phyloP scores from a whole-genome alignment of 2,888 invertebrate genomes.

The Morpho deidamia region DNA sequence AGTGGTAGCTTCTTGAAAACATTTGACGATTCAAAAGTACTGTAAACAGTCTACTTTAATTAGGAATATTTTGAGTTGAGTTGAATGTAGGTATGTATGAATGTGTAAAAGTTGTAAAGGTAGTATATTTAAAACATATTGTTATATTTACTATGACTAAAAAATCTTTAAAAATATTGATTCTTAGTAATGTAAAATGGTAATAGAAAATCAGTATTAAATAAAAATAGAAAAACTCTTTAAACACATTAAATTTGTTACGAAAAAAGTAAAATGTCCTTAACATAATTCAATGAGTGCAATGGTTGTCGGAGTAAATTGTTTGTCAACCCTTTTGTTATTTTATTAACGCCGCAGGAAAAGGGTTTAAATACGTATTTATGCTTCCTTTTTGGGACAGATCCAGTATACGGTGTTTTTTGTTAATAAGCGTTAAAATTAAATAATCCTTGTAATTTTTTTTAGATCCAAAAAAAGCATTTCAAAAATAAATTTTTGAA shows the following conservation, averaged over 20 bases:
- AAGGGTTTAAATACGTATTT: constrained; percentile 1
- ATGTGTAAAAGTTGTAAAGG: no score
- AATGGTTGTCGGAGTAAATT: constrained; percentile 1
- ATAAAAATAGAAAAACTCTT: not conserved
- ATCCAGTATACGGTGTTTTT: not conserved
- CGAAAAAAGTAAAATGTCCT: not conserved
- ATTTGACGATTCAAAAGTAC: no score
- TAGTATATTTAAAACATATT: no score
- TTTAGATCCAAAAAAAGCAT: no score
- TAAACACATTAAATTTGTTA: not conserved
- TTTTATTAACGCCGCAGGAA: not conserved
- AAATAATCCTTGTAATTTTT: no score
- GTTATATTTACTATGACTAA: no score
- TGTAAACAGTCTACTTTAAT: no score
- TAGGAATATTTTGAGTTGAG: no score
- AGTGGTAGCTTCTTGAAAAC: no score
- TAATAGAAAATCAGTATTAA: not conserved
- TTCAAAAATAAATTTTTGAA: no score
- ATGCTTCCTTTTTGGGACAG: constrained; percentile 2
- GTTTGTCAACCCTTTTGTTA: not conserved
- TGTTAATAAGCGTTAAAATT: not conserved
- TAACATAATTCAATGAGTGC: constrained; percentile 1
- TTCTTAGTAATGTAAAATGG: not conserved
- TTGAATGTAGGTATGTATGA: no score
- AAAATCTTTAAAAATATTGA: no score